phyloP scores from a whole-genome alignment of 2,888 invertebrate genomes.

The Dorcus parallelipipedus region DNA sequence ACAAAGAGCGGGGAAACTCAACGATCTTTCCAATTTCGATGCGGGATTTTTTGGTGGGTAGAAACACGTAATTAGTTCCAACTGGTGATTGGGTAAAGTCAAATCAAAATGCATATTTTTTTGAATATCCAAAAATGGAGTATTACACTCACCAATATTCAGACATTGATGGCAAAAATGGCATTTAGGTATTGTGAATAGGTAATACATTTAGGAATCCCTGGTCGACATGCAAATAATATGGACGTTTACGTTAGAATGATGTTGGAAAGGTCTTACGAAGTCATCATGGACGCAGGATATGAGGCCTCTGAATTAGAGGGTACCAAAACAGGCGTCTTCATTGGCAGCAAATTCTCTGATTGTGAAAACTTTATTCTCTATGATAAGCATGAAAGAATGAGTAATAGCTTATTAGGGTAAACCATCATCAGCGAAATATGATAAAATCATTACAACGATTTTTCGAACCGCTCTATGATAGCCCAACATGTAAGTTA shows the following conservation, averaged over 20 bases:
- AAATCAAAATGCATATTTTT: too few relatives aligned
- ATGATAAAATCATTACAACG: too few relatives aligned
- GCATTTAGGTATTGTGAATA: too few relatives aligned
- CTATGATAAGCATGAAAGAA: constrained; percentile 34
- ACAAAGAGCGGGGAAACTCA: constrained; percentile 64
- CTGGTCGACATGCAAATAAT: background rate
- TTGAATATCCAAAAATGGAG: too few relatives aligned
- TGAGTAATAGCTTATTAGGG: constrained; percentile 53
- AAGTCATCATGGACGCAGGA: constrained; percentile 59
- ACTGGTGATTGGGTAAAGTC: too few relatives aligned
- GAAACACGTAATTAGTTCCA: background rate
- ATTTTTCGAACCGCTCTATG: constrained; percentile 72
- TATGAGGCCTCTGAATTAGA: constrained; percentile 64
- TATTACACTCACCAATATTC: too few relatives aligned
- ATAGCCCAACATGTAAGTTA: constrained; percentile 88
- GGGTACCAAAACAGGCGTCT: constrained; percentile 75
- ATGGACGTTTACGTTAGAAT: constrained; percentile 58
- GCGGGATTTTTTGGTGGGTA: constrained; percentile 52
- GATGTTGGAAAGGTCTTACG: constrained; percentile 57
- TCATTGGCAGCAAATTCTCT: constrained; percentile 71
- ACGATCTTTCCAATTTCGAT: constrained; percentile 54
- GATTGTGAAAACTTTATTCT: constrained; percentile 66
- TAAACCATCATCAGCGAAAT: background rate
- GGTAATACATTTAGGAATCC: background rate
- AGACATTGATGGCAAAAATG: too few relatives aligned